Base-by-base conservation (phyloP, 2,113 vertebrate genomes). In the Seriola dumerili region DNA sequence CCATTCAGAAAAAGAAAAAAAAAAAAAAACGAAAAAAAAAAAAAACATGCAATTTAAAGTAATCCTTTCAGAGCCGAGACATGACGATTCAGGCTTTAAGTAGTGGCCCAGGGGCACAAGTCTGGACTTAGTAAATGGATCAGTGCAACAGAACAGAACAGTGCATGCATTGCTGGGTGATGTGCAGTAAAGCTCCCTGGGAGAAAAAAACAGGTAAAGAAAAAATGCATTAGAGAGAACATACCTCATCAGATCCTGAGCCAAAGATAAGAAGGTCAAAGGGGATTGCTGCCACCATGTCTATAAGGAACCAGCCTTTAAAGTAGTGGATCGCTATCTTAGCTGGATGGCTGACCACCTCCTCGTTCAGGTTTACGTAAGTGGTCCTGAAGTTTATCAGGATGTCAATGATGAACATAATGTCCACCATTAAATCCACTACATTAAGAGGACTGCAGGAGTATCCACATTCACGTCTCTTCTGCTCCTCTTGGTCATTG, bases 241-340 rank as follows among this genome's bases (percentile, higher is more conserved):
- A 96, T 96, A 99, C 98, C 96, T 99, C 98, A 94, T 99, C 98
- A 72, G 98, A 99, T 89, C 98, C 98, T 78, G 98, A 99, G 94
- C 98, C 98, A 93, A 99, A 99, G 94, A 99, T 99, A 81, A 99
- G 97, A 88, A 99, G 97, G 95, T 99, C 98, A 91, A 99, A 99
- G 68, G 98, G 98, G 91, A 99, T 99, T 72, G 98, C 98, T n/a
- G 98, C 98, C 81, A 99, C 98, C 97, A 99, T 99, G 95, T 99
- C 98, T 93, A 99, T 99, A 91, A 99, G 97, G 95, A 99, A 99
- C 98, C 98, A 99, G 95, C 98, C 98, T 96, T 99, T 99, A 95
- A 99, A 99, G 94, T 99, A 99, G 94, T 99, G 98, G 93, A 99
- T 97, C 72, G 98, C 98, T 92, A 99, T 99, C 95, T 96, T 99